Base-by-base conservation (phyloP, 2,113 vertebrate genomes). In the Ceuthmochares aereus region DNA sequence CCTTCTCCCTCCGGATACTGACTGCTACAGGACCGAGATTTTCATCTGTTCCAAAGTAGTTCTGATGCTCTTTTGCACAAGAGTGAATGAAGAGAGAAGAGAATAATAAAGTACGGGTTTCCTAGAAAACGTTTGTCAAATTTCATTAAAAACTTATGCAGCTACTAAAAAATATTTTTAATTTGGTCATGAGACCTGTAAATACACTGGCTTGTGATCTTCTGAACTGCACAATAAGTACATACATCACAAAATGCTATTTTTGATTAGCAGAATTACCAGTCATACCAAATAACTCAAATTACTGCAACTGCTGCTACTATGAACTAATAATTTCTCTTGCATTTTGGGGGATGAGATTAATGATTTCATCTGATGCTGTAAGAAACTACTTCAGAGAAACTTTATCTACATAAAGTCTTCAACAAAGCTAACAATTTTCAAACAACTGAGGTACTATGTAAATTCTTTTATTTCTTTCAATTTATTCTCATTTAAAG, bases 31-130 rank as follows among this genome's bases (percentile, higher is more conserved):
- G 99, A 56, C 99, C 99, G 69, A 99, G 98, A 97, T 99, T 98
- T 84, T 99, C 99, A 93, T 99, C 99, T 43, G 99, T 98, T 51
- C 99, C 99, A 60, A 99, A 99, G 96, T 99, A 99, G 98, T 99
- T 99, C 95, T 99, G 99, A 97, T 99, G 99, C 34, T 99, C 99
- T 99, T 97, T 89, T 95, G 52, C 9, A 62, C 34, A 86, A 56
- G 27, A 95, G 30, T 52, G 37, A 74, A 56, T 55, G 9, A 81
- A 89, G 89, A 83, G 74, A 66, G 13, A 84, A 91, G 36, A 87
- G 75, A 86, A 60, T 29, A 91, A 42, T 47, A 51, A 94, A 95
- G 18, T 16, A 30, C 58, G 29, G 84, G 43, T 56, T 12, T 47
- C 30, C 42, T 21, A 32, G 19, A 23, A 52, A 76, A 54, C 2